phyloP scores from a whole-genome alignment of 2,888 invertebrate genomes.

The Epinotia demarniana region DNA sequence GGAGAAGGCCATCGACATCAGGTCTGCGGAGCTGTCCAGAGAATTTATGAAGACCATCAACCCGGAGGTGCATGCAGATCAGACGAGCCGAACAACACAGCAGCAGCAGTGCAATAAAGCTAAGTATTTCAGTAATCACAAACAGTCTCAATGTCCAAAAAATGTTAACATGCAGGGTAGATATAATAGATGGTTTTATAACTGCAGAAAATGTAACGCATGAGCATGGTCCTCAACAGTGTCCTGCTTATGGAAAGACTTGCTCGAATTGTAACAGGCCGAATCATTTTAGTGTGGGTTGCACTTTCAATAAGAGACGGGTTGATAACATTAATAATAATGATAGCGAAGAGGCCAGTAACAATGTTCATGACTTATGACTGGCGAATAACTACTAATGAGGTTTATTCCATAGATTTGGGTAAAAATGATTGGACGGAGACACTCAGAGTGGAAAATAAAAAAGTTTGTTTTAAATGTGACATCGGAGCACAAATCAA shows the following conservation, averaged over 20 bases:
- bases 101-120: background rate
- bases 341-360: background rate
- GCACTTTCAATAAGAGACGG: background rate
- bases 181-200: background rate
- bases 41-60: background rate
- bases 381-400: background rate
- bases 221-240: conserved; percentile 1
- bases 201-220: conserved; percentile 6
- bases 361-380: conserved; percentile 18
- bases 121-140: background rate
- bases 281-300: background rate
- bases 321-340: too few species aligned
- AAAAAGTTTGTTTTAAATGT: conserved; percentile 2
- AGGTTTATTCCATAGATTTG: conserved; percentile 11
- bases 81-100: too few species aligned
- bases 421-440: conserved; percentile 14
- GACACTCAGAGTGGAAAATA: conserved; percentile 12
- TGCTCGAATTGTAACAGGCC: background rate
- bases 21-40: conserved; percentile 8
- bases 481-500: conserved; percentile 12
- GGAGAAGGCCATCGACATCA: background rate
- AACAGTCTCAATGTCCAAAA: background rate
- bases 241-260: background rate
- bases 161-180: background rate
- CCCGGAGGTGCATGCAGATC: conserved; percentile 1